Conservation (phyloP, 2,888 invertebrate genomes). For the Amphipoea lucens region DNA sequence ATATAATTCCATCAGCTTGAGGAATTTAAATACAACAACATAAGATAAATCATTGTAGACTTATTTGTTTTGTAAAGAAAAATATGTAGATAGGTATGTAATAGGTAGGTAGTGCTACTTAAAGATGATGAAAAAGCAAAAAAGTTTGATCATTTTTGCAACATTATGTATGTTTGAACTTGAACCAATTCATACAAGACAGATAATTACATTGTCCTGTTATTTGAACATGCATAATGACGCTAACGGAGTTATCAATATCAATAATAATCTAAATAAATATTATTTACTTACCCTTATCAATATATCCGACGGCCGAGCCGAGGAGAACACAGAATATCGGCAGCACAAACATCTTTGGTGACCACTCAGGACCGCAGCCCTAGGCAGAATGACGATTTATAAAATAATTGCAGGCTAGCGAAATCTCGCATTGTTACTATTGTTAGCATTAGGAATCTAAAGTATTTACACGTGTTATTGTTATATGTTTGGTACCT, state of each 20-base stretch:
- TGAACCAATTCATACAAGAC: conserved; percentile 17
- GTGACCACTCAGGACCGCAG: conserved; percentile 69
- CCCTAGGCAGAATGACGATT: conserved; percentile 71
- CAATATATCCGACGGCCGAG: conserved; percentile 74
- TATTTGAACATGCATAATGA: not conserved
- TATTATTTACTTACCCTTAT: conserved; percentile 78
- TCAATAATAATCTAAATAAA: conserved; percentile 34
- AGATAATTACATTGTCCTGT: conserved; percentile 9
- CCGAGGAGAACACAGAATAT: conserved; percentile 78
- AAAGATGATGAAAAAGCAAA: not conserved
- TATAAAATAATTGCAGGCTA: conserved; percentile 18
- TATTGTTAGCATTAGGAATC: conserved; percentile 11
- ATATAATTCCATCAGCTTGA: not conserved
- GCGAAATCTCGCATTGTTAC: conserved; percentile 3
- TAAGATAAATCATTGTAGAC: too few species aligned
- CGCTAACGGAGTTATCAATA: not conserved
- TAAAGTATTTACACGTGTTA: not conserved
- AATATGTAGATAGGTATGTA: not conserved
- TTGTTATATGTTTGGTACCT: not conserved
- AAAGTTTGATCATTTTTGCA: not conserved
- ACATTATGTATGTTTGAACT: conserved; percentile 3
- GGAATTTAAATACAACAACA: not conserved
- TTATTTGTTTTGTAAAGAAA: not conserved
- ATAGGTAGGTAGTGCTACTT: not conserved
- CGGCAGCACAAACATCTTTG: conserved; percentile 72